phyloP scores from a whole-genome alignment of 2,888 invertebrate genomes.

The Melinaea marsaeus region DNA sequence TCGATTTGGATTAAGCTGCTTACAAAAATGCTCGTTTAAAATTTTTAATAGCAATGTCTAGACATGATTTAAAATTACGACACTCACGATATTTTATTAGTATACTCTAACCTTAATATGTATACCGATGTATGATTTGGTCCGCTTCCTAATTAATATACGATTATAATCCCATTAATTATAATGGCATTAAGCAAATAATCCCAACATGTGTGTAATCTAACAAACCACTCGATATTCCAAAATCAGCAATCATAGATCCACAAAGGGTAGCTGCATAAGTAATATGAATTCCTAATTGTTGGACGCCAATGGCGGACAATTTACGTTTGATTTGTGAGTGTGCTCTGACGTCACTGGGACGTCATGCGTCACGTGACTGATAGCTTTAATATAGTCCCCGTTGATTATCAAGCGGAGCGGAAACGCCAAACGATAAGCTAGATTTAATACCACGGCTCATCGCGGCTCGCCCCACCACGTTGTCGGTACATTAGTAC shows the following conservation, averaged over 20 bases:
- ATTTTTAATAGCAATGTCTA: slow-evolving; percentile 34
- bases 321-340: slow-evolving; percentile 56
- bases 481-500: slow-evolving; percentile 42
- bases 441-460: slow-evolving; percentile 73
- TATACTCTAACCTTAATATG: too few species aligned
- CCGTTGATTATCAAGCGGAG: slow-evolving; percentile 69
- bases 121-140: too few species aligned
- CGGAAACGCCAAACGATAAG: slow-evolving; percentile 72
- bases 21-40: slow-evolving; percentile 37
- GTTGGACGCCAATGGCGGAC: slow-evolving; percentile 42
- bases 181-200: too few species aligned
- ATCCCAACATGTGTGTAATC: not conserved
- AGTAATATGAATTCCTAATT: slow-evolving; percentile 45
- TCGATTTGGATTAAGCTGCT: slow-evolving; percentile 64
- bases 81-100: not conserved
- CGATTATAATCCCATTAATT: too few species aligned
- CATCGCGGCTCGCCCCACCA: slow-evolving; percentile 53
- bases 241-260: not conserved
- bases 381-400: slow-evolving; percentile 75
- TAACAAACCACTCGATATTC: slow-evolving; percentile 1
- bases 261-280: slow-evolving; percentile 24
- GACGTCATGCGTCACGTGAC: slow-evolving; percentile 67
- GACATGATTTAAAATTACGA: slow-evolving; percentile 20
- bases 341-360: slow-evolving; percentile 56
- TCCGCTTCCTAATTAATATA: too few species aligned